Evolutionary conservation across 2,888 invertebrate species (phyloP), one percentile per base, ranked within the genome.

Genomic region (Orthosia gracilis): DNA sequence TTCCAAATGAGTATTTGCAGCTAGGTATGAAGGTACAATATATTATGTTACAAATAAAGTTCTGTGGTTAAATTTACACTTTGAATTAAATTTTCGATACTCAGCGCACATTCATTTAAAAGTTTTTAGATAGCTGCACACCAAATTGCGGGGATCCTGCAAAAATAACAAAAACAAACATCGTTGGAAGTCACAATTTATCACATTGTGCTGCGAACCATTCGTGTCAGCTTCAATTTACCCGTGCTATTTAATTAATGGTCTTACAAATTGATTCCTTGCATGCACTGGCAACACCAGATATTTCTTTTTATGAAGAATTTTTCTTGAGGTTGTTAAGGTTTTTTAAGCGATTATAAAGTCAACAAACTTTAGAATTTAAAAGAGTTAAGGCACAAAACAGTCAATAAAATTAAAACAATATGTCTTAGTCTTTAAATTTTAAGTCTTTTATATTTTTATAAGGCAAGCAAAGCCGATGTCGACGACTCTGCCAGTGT

Each of bases 201-300:
- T 86, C 84, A 82, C 76, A 68, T 57, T 11, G 67, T 73, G 68
- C 76, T 71, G 83, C 80, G 72, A 75, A 77, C 74, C 77, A 83
- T 82, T 88, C 86, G 86, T 82, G 88, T 73, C 70, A 66, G 83
- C 80, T 84, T 88, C 86, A 86, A 88, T 85, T 85, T 82, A 81
- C 85, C 80, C 74, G 80, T 67, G 67, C 78, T 69, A 89, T 88
- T 88, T 85, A 90, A 89, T 88, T 87, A 87, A 89, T 89, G 81
- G 84, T 73, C 68, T 85, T 80, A 83, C 87, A 87, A 88, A 90
- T 89, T 87, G 86, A 84, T 86, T 69, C 70, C 85, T 89, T 87
- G 87, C 88, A 90, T 77, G 75, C 47, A 57, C 50, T 76, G 50
- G 52, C 59, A 83, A 61, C 58, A 61, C 31, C 52, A 71, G 59